Evolutionary conservation across 2,797 vertebrate species (phyloP).

Genomic region (Psittacula echo): DNA sequence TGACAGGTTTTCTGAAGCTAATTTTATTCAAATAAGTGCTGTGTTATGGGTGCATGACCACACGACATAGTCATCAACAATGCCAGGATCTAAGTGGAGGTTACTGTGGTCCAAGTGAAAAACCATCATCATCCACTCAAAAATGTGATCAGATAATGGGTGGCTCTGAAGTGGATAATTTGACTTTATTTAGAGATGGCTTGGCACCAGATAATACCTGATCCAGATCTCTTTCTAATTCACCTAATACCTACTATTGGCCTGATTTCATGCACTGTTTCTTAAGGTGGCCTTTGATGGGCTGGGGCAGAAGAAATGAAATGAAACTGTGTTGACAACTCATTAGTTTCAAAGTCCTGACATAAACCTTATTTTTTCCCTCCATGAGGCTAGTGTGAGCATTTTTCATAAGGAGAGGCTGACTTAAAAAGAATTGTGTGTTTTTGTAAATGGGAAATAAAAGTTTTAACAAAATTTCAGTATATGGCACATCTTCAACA

Average conservation of each 20-base stretch:
- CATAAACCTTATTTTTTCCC: not conserved
- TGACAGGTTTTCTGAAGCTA: not conserved
- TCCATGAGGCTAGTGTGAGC: not conserved
- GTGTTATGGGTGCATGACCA: not conserved
- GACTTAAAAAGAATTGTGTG: not conserved
- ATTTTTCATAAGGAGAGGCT: not conserved
- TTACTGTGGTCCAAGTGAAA: constrained; percentile 28
- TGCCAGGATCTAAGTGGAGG: constrained; percentile 22
- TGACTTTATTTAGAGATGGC: constrained; percentile 42
- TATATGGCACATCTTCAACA: not conserved
- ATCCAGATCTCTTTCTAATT: constrained; percentile 11
- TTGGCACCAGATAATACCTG: constrained; percentile 34
- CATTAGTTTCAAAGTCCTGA: not conserved
- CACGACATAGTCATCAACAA: not conserved
- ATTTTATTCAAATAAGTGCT: not conserved
- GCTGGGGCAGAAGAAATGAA: not conserved
- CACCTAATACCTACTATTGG: not conserved
- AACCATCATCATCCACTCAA: constrained; percentile 58
- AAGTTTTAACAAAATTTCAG: not conserved
- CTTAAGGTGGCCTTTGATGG: not conserved
- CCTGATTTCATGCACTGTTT: not conserved
- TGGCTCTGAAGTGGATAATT: constrained; percentile 49
- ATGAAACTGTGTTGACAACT: not conserved
- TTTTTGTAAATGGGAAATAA: not conserved
- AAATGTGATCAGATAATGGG: constrained; percentile 48